Base-by-base conservation (phyloP, 2,888 invertebrate species). In the Unio delphinus region DNA sequence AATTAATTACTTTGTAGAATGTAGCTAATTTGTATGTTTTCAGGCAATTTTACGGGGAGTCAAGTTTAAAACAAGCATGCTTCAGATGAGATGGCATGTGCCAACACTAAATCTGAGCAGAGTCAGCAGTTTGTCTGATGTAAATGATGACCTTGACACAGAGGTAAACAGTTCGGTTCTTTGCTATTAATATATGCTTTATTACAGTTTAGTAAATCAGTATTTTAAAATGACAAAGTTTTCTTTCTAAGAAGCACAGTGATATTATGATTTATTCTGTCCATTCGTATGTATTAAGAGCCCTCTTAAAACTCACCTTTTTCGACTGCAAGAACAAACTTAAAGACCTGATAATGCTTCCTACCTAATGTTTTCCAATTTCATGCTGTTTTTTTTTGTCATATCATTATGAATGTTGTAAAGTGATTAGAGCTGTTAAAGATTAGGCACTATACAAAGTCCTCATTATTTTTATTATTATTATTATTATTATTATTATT, bases 71-170 rank as follows among this genome's bases (percentile, higher is more conserved):
- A 81, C 80, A n/a, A 85, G 83, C 63, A 64, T 70, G 1, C 74
- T 89, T 61, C 80, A 76, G 34, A 81, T 89, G 72, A 73, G 77
- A n/a, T 89, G 89, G 89, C 78, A 87, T 73, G 80, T 76, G 54
- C 76, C 79, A 0, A 79, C 78, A 56, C 76, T 78, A 7, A 75
- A 72, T 18, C 63, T 78, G 55, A 69, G 70, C 8, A 69, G 79
- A 1, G 67, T 70, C 57, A 80, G 80, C 63, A 76, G 71, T 55
- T 68, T 72, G 23, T 75, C 76, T 15, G 75, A 64, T 6, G 76
- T 76, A 15, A 62, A 68, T 17, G 76, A 73, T 20, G 80, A 79
- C 28, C 72, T 72, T 30, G 78, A 77, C 23, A 72, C 72, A 18
- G 76, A 74, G 69, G 79, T 70, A 64, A 57, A 26, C 20, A 17